Base-by-base conservation (phyloP, 2,113 vertebrate species). In the Hippocampus zosterae region DNA sequence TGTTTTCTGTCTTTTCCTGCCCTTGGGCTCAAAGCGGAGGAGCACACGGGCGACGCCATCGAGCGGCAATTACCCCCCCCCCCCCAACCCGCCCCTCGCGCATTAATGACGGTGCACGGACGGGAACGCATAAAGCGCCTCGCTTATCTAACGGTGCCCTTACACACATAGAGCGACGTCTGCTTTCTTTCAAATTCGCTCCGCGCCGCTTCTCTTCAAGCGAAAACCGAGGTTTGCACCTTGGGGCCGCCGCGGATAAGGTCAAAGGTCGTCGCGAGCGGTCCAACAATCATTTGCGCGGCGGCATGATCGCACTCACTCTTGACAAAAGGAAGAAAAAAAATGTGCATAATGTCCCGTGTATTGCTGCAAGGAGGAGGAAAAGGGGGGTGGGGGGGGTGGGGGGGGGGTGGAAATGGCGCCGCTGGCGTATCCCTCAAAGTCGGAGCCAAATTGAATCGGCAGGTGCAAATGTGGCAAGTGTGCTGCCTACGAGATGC, bases 361-460 rank as follows among this genome's bases (percentile, higher is more conserved):
- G 84, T 85, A 79, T 84, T 75, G 86, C 85, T 88, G 79, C 81
- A 74, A 74, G 73, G 81, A 77, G 64, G 19, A 80, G 66, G 68
- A 56, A 68, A 27, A 2, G 25, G 25, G 25, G 25, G 25, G 25
- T 68, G 25, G 25, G 25, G 25, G 25, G 25, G 25, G 69, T 59
- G 44, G 68, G 70, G 15, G 62, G 40, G 48, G 69, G 73, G 23
- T 75, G 68, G 60, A 71, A 69, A 69, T 18, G 62, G 65, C 84
- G 82, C 82, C 84, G 72, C 68, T n/a, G 67, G 84, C 85, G 75
- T 88, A 88, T 90, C 85, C 78, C 87, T 90, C 85, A 88, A 86
- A 88, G 86, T 87, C 87, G 71, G 76, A 71, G 67, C 56, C 78
- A 89, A 90, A 92, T 90, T 87, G 74, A 91, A 89, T 91, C 84